phyloP scores from a whole-genome alignment of 2,888 invertebrate species.

The Nephrocerus scutellatus region DNA sequence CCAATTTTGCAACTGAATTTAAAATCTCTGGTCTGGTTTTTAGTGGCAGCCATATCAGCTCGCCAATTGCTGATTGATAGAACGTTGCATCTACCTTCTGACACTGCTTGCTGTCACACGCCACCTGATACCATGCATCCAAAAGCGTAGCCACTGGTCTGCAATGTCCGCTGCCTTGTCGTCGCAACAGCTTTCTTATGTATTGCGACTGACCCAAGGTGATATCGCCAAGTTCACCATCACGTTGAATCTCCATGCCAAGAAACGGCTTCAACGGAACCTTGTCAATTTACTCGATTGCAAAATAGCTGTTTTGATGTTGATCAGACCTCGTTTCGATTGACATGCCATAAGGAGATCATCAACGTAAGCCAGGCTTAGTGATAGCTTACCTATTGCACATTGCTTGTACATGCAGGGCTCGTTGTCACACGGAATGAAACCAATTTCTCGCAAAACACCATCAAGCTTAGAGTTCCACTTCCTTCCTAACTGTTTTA shows the following conservation, averaged over 20 bases:
- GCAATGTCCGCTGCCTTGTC: conserved; percentile 14
- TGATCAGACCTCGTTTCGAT: background rate
- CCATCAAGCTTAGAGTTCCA: conserved; percentile 4
- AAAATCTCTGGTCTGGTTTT: conserved; percentile 9
- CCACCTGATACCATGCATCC: conserved; percentile 13
- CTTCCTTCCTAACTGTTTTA: too few species aligned
- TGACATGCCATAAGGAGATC: conserved; percentile 7
- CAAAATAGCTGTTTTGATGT: conserved; percentile 3
- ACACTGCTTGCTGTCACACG: conserved; percentile 13
- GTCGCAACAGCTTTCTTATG: conserved; percentile 8
- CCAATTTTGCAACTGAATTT: conserved; percentile 8
- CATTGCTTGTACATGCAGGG: conserved; percentile 8
- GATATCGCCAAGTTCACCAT: conserved; percentile 7
- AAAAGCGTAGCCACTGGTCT: conserved; percentile 10
- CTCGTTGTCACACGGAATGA: conserved; percentile 7
- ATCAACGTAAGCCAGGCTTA: conserved; percentile 3
- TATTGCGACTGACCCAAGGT: conserved; percentile 1
- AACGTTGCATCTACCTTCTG: conserved; percentile 7
- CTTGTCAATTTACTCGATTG: conserved; percentile 9
- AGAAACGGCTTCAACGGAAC: conserved; percentile 3
- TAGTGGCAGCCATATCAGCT: conserved; percentile 18
- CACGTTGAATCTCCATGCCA: too few species aligned
- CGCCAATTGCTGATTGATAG: conserved; percentile 21
- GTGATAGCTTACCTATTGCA: conserved; percentile 3
- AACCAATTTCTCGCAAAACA: conserved; percentile 1